Conservation (phyloP, 2,797 vertebrate genomes). For the Sebastes steindachneri region DNA sequence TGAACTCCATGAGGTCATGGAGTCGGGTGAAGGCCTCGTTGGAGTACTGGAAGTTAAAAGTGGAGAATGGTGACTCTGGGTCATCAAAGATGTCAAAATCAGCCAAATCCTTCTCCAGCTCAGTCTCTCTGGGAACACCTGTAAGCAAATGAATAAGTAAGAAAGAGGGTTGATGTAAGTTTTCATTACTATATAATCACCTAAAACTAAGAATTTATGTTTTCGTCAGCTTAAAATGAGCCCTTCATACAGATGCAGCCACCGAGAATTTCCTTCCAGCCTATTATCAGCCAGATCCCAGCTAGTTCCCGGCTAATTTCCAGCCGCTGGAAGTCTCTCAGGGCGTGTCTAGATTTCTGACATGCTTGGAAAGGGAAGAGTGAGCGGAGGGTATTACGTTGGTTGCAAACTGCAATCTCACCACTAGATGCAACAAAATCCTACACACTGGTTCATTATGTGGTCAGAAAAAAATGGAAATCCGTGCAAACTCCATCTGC, state of each 20-base stretch:
- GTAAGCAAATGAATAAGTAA: neutral
- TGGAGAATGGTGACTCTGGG: conserved; percentile 92
- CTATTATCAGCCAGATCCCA: too few relatives aligned
- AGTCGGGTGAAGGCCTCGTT: conserved; percentile 93
- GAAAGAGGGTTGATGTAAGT: neutral
- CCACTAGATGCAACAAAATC: neutral
- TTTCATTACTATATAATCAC: neutral
- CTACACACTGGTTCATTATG: neutral
- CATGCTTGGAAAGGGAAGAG: neutral
- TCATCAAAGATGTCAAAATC: conserved; percentile 99
- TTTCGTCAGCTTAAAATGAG: neutral
- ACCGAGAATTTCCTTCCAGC: neutral
- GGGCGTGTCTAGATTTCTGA: neutral
- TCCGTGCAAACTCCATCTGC: neutral
- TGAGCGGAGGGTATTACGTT: neutral
- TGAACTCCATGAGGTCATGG: conserved; percentile 98
- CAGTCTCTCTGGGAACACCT: conserved; percentile 92
- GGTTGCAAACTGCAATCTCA: neutral
- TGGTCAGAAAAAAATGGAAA: neutral
- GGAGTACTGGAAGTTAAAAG: conserved; percentile 97
- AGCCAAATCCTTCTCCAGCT: conserved; percentile 91
- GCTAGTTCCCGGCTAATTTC: too few relatives aligned
- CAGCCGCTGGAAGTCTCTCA: too few relatives aligned
- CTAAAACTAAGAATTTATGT: neutral
- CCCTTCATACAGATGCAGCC: neutral